phyloP scores from a whole-genome alignment of 2,113 vertebrate genomes.

The Bujurquina vittata region DNA sequence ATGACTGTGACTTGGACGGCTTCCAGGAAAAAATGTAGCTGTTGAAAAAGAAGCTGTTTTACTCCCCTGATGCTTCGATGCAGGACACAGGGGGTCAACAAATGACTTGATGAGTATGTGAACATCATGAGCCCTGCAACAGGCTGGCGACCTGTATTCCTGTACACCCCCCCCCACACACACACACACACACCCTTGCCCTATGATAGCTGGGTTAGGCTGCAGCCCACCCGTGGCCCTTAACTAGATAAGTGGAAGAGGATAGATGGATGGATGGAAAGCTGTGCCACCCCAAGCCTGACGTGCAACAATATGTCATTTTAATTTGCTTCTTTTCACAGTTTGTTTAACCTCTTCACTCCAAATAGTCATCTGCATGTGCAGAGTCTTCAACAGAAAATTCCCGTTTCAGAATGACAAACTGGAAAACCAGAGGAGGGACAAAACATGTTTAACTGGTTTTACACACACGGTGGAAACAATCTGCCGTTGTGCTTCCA shows the following conservation, averaged over 20 bases:
- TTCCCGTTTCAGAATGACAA: constrained; percentile 33
- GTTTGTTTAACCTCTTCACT: neutral
- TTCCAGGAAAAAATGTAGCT: neutral
- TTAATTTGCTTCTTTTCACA: neutral
- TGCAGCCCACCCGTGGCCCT: too few species aligned
- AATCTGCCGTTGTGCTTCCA: constrained; percentile 26
- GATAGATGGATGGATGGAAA: neutral
- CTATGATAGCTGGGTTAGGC: too few species aligned
- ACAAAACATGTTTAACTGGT: constrained; percentile 18
- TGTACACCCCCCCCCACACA: too few species aligned
- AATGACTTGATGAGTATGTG: neutral
- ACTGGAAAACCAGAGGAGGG: constrained; percentile 4
- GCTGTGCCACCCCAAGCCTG: neutral
- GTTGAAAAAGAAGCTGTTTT: neutral
- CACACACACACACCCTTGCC: too few species aligned
- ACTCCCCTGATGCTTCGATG: neutral
- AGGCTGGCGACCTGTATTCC: too few species aligned
- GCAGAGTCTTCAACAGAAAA: constrained; percentile 1
- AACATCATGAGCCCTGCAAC: neutral
- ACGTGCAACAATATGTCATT: neutral
- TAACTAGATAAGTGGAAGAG: too few species aligned
- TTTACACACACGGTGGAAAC: constrained; percentile 26
- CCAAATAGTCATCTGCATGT: constrained; percentile 19
- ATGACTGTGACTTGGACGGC: neutral
- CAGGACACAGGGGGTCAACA: neutral